Conservation (phyloP, 2,888 invertebrate species). For the Pyrochroa serraticornis region DNA sequence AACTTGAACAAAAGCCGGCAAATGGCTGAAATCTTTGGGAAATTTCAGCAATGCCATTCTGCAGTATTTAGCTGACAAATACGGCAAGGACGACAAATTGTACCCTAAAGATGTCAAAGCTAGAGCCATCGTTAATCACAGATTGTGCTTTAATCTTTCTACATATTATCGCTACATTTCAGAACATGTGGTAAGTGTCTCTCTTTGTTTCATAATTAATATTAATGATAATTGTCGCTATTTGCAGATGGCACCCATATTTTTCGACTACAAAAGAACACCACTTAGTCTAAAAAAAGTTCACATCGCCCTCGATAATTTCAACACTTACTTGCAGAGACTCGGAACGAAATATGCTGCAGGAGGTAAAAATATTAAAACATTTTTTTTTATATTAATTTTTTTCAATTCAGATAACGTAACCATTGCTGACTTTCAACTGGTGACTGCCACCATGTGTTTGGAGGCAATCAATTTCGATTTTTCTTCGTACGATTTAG, state of each 20-base stretch:
- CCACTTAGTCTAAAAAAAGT: slow-evolving; percentile 72
- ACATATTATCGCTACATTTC: slow-evolving; percentile 75
- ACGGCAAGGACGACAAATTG: slow-evolving; percentile 66
- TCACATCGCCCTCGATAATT: slow-evolving; percentile 68
- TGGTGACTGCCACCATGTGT: slow-evolving; percentile 74
- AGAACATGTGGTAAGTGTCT: slow-evolving; percentile 65
- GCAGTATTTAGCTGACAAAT: slow-evolving; percentile 80
- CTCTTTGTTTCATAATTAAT: too few relatives aligned
- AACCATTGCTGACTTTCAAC: slow-evolving; percentile 78
- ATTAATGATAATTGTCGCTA: not conserved
- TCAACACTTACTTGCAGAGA: slow-evolving; percentile 70
- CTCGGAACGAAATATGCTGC: slow-evolving; percentile 70
- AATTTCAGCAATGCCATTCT: slow-evolving; percentile 64
- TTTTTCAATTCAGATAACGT: slow-evolving; percentile 60
- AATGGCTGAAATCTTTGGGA: not conserved
- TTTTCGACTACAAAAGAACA: slow-evolving; percentile 75
- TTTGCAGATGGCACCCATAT: slow-evolving; percentile 75
- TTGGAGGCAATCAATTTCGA: slow-evolving; percentile 74
- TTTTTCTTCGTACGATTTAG: slow-evolving; percentile 64
- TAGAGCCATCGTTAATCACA: slow-evolving; percentile 79
- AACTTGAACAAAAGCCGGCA: not conserved
- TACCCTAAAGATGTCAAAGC: slow-evolving; percentile 75
- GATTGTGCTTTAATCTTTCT: slow-evolving; percentile 77
- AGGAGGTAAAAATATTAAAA: slow-evolving; percentile 56
- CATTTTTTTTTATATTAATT: slow-evolving; percentile 14